Evolutionary conservation across 1,140 invertebrate species (phyloP).

Genomic region (Aporrectodea caliginosa): DNA sequence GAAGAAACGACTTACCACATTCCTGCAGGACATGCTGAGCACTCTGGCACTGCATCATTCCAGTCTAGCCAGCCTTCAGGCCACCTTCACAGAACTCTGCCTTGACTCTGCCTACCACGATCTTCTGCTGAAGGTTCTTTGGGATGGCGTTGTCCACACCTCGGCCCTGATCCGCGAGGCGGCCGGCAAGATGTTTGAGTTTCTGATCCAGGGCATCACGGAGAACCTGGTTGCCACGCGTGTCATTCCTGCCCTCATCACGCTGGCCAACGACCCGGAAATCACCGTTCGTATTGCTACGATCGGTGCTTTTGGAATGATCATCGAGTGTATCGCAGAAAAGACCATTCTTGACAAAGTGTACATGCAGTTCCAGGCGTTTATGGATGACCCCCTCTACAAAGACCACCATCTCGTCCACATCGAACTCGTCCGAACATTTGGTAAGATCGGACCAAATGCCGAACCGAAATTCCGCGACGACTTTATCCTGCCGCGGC

Average conservation of each 20-base stretch:
- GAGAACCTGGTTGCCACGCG: constrained; percentile 62
- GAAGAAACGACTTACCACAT: constrained; percentile 55
- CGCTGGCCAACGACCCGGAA: constrained; percentile 68
- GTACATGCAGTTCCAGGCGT: constrained; percentile 68
- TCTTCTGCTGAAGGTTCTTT: constrained; percentile 63
- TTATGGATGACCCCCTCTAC: constrained; percentile 59
- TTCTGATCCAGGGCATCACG: constrained; percentile 58
- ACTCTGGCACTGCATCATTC: constrained; percentile 59
- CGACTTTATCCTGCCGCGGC: constrained; percentile 63
- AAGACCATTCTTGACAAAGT: constrained; percentile 66
- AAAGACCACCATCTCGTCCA: constrained; percentile 55
- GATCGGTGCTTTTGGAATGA: constrained; percentile 63
- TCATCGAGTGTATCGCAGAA: constrained; percentile 62
- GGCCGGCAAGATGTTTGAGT: constrained; percentile 63
- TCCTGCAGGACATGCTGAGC: constrained; percentile 59
- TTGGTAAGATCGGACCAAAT: constrained; percentile 55
- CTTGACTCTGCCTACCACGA: constrained; percentile 57
- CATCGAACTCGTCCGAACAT: constrained; percentile 55
- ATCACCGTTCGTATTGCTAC: constrained; percentile 64
- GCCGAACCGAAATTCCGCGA: constrained; percentile 57
- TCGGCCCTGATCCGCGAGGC: constrained; percentile 61
- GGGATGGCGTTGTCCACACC: constrained; percentile 69
- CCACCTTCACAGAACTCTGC: constrained; percentile 60
- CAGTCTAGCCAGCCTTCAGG: constrained; percentile 59
- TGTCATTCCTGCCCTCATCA: constrained; percentile 68